Evolutionary conservation across 2,888 invertebrate genomes (phyloP), one percentile per base, ranked within the genome.

Genomic region (Pachydiplax longipennis): DNA sequence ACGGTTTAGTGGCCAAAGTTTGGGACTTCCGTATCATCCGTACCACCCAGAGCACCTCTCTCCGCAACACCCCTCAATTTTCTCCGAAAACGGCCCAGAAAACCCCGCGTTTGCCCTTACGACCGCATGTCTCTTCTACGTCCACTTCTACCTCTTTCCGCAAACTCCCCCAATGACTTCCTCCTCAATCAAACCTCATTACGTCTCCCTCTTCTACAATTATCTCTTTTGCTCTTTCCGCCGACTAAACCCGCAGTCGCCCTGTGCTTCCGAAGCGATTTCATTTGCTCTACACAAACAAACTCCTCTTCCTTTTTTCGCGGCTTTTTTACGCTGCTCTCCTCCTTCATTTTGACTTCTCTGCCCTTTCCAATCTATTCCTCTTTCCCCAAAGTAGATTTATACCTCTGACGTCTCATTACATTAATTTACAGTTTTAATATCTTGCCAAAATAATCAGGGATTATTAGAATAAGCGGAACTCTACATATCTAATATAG

Each of bases 1-100:
- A 61, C 61, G 48, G 58, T 87, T 87, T 87, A 87, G 87, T 65
- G 35, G 87, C 61, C 61, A 61, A 87, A 87, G 61, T 87, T 87
- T 87, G 37, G 48, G 58, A 65, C 65, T 65, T 87, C 65, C 87
- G 61, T 87, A 87, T 87, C 61, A 87, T 61, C 58, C 58, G 87
- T 35, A 61, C 61, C 82, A 31, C 53, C 87, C 35, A 65, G 22
- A 65, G 53, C 15, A n/a, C 61, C 31, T 61, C 58, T 61, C n/a
- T n/a, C 87, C 87, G 58, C 87, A 3, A 53, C 18, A 53, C 53
- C 53, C 53, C 53, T 53, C 53, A 53, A 53, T 53, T 53, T 53
- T 53, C 53, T 40, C 40, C 81, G n/a, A 81, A 44, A 44, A 81
- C 35, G 44, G 18, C 81, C 81, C 18, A 40, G 44, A 37, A 81